phyloP scores from a whole-genome alignment of 2,797 vertebrate genomes.

The Coranthus polyacanthus region DNA sequence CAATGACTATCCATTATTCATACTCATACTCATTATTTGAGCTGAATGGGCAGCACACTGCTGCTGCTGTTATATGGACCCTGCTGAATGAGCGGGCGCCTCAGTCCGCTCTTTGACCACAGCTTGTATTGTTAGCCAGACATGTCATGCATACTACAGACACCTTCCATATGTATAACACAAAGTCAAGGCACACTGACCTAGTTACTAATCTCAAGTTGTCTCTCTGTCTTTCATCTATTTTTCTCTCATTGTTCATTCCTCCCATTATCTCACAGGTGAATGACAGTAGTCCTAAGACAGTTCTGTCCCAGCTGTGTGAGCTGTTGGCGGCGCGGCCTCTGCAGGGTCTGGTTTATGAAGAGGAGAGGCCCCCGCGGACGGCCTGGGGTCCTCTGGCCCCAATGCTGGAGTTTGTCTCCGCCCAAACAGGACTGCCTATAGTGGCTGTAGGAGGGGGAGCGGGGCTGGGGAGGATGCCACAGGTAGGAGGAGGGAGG shows the following conservation, averaged over 20 bases:
- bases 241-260: constrained; percentile 24
- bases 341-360: constrained; percentile 95
- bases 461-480: constrained; percentile 94
- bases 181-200: constrained; percentile 42
- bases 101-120: constrained; percentile 53
- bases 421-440: constrained; percentile 95
- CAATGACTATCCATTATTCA: constrained; percentile 77
- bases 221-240: constrained; percentile 35
- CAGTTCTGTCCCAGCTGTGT: constrained; percentile 93
- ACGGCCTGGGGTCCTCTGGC: constrained; percentile 88
- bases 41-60: constrained; percentile 71
- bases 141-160: constrained; percentile 50
- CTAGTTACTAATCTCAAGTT: constrained; percentile 24
- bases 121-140: constrained; percentile 47
- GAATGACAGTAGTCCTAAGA: constrained; percentile 95
- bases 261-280: constrained; percentile 75
- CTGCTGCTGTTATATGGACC: constrained; percentile 40
- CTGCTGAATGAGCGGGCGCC: constrained; percentile 41
- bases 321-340: constrained; percentile 93
- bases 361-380: constrained; percentile 90
- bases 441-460: constrained; percentile 96
- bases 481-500: constrained; percentile 88
- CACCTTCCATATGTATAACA: constrained; percentile 49
- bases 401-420: constrained; percentile 96
- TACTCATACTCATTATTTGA: constrained; percentile 82